These are phyloP conservation scores for Sigmodon hispidus DNA, from an alignment of 2,113 vertebrate species.

Conservation along the genomic window DNA sequence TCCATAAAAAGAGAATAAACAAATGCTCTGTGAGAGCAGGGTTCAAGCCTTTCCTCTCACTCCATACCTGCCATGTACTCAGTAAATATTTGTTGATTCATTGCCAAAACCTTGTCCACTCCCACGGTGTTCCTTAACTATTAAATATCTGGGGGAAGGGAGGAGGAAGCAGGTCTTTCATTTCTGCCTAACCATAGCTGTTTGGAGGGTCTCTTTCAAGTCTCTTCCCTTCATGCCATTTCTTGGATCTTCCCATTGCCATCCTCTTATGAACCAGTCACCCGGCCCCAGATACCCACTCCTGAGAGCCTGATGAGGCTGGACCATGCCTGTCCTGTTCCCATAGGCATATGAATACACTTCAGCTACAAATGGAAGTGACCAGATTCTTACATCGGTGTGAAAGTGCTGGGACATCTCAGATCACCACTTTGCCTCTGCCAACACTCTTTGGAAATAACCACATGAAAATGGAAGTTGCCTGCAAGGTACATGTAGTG, in stretches of 20 bases:
- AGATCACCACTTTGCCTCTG: slow-evolving; percentile 79
- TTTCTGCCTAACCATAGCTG: background rate
- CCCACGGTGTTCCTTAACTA: background rate
- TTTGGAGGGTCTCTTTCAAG: background rate
- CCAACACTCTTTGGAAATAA: slow-evolving; percentile 95
- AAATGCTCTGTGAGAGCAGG: background rate
- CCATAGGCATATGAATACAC: slow-evolving; percentile 95
- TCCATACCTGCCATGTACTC: background rate
- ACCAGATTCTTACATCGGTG: slow-evolving; percentile 96
- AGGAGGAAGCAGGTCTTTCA: fast-evolving
- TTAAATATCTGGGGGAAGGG: background rate
- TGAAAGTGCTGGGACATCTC: slow-evolving; percentile 88
- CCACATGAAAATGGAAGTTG: slow-evolving; percentile 95
- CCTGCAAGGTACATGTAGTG: slow-evolving; percentile 90
- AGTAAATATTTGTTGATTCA: background rate
- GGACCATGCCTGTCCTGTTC: fast-evolving
- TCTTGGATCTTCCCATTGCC: background rate
- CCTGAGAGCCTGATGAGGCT: background rate
- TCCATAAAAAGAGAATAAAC: too few relatives aligned
- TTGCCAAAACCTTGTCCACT: background rate
- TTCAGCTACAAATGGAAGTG: slow-evolving; percentile 98
- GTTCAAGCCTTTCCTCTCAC: background rate
- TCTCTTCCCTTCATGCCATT: background rate
- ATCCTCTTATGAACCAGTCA: background rate
- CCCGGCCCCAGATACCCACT: background rate